Evolutionary conservation across 2,113 vertebrate species (phyloP).

Genomic region (Tychaedon coryphoeus): DNA sequence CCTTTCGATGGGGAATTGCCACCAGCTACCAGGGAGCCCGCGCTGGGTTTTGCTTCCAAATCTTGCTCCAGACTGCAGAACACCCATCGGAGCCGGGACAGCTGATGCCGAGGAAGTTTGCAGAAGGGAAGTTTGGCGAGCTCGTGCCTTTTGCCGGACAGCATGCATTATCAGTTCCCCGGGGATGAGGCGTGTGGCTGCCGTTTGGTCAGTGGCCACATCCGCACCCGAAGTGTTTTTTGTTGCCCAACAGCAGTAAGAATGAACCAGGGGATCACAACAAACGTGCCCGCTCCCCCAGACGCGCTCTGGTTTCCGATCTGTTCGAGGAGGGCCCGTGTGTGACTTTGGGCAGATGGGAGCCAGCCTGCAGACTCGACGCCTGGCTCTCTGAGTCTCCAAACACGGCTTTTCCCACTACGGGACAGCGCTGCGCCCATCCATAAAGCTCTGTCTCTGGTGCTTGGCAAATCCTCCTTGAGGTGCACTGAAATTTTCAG

Average conservation of each 20-base stretch:
- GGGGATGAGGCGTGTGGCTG: background rate
- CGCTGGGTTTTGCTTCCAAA: background rate
- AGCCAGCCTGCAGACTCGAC: background rate
- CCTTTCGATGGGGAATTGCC: background rate
- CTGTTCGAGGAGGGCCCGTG: background rate
- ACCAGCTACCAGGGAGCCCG: background rate
- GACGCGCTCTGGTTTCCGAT: rapidly evolving
- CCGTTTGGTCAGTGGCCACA: background rate
- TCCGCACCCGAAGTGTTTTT: rapidly evolving
- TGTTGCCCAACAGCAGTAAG: background rate
- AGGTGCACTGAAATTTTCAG: background rate
- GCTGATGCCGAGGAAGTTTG: background rate
- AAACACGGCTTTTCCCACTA: background rate
- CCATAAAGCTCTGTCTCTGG: background rate
- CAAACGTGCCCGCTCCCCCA: rapidly evolving
- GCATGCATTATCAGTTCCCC: rapidly evolving
- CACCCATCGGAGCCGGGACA: rapidly evolving
- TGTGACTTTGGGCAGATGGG: background rate
- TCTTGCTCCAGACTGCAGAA: background rate
- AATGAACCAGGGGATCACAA: background rate
- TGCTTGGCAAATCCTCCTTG: background rate
- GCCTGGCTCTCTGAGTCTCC: background rate
- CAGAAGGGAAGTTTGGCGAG: background rate
- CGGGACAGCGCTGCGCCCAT: background rate
- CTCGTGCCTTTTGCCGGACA: background rate